Base-by-base conservation (phyloP, 2,797 vertebrate genomes). In the Limnodromus scolopaceus region DNA sequence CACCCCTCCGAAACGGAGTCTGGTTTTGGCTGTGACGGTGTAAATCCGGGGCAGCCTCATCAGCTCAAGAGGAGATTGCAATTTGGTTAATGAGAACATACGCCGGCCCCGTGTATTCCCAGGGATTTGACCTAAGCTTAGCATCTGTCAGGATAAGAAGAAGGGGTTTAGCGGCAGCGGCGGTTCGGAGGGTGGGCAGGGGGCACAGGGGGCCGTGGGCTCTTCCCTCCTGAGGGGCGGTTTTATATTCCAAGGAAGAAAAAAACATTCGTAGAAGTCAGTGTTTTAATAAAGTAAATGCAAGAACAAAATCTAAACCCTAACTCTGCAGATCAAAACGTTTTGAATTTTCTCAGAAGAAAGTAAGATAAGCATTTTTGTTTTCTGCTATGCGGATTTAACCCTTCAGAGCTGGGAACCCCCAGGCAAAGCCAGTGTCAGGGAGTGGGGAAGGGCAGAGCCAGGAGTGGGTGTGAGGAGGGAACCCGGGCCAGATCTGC, bases 121-220 rank as follows among this genome's bases (percentile, higher is more conserved):
- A 24, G 70, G 94, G 95, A 96, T 96, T 93, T 93, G 93, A 86
- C 46, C 92, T 81, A 49, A 93, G 92, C 90, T 82, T 6, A 89
- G 90, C 96, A 94, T 92, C 95, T 97, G 94, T 49, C 80, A 45
- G 66, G 51, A 30, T 75, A 43, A 88, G 85, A 32, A 83, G 28
- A 83, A 76, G 85, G 32, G 84, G 60, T 86, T 93, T 54, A 75
- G 57, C 75, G 83, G 92, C 76, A 34, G 51, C 20, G 16, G 79
- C 58, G 23, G 79, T 41, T 86, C 38, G 39, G 88, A 0, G 79
- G 57, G 41, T 36, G 77, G 79, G 74, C 55, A 84, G 41, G 5
- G 41, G 54, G 36, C 70, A 57, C 55, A 46, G 84, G 6, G 43
- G 60, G 24, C 5, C 76, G 46, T 28, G 66, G 84, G 48, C 61